Evolutionary conservation across 2,797 vertebrate species (phyloP), one percentile per base, ranked within the genome.

Genomic region (Propithecus deckenii): DNA sequence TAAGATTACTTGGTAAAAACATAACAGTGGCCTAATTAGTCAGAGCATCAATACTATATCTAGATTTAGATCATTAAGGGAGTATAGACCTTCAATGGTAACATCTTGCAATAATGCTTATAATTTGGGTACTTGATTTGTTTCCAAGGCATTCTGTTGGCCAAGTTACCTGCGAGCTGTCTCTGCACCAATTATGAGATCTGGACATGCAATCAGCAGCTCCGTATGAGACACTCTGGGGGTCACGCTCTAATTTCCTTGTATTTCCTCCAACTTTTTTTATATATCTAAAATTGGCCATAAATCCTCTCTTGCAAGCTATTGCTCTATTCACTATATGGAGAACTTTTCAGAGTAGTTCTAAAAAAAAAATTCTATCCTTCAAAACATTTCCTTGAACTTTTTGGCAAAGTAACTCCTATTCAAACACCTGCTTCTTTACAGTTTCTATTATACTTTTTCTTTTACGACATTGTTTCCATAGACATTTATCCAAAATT

Each of bases 231-330:
- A n/a, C 76, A 4, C 84, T 28, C 50, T 67, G 84, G 92, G 91
- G 65, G 55, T 86, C 86, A 43, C 38, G 55, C 6, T 48, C 59
- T 87, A 48, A 96, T 95, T 97, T 97, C 78, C 95, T 38, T 65
- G 41, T 48, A 30, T 65, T 81, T 91, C 85, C 59, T 85, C 46
- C 83, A 59, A 8, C 22, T 79, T 15, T 32, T 43, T 67, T 69
- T 63, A 69, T n/a, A 7, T 23, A 17, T 30, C 72, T 90, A 57
- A 96, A 96, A 46, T 23, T 32, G 48, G 32, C 32, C 38, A 50
- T 75, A 80, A 78, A 55, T 81, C 30, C 32, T 57, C 78, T 84
- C 81, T 74, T 43, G 55, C 48, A 69, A 61, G 46, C 35, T 84
- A 38, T 65, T 35, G 32, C 28, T 35, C 52, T 18, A 55, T 11